Conservation (phyloP, 2,888 invertebrate genomes). For the Heliothis peltigera region DNA sequence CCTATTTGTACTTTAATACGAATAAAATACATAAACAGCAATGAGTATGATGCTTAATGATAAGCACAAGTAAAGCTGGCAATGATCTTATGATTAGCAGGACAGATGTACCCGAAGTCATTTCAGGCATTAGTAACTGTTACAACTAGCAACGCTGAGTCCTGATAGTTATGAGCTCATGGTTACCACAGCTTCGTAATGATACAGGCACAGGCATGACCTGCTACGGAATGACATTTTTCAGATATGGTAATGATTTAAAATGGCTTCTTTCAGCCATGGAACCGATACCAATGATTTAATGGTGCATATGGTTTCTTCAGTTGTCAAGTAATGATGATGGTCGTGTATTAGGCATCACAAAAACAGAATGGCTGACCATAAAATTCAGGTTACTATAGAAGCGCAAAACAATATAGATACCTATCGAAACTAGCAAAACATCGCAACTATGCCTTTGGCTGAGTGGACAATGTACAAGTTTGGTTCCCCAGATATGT, state of each 20-base stretch:
- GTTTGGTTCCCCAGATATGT: not conserved
- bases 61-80: not conserved
- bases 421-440: not conserved
- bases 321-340: not conserved
- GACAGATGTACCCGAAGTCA: too few relatives aligned
- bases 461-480: not conserved
- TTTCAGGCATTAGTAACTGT: too few relatives aligned
- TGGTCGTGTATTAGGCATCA: not conserved
- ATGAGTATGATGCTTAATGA: not conserved
- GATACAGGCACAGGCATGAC: not conserved
- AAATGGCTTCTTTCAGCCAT: too few relatives aligned
- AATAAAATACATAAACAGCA: not conserved
- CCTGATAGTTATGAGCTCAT: not conserved
- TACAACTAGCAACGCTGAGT: not conserved
- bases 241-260: too few relatives aligned
- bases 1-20: too few relatives aligned
- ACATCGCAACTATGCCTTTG: not conserved
- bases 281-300: too few relatives aligned
- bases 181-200: not conserved
- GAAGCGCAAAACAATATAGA: not conserved
- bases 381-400: not conserved
- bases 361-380: not conserved
- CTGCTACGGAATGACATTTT: too few relatives aligned
- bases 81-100: not conserved
- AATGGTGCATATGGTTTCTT: too few relatives aligned